A percentile compares a stretch with the other conserved stretches of the same genome.
These are phyloP conservation scores for Coelopa pilipes DNA, from an alignment of 2,888 invertebrate genomes.

Conservation along the genomic window DNA sequence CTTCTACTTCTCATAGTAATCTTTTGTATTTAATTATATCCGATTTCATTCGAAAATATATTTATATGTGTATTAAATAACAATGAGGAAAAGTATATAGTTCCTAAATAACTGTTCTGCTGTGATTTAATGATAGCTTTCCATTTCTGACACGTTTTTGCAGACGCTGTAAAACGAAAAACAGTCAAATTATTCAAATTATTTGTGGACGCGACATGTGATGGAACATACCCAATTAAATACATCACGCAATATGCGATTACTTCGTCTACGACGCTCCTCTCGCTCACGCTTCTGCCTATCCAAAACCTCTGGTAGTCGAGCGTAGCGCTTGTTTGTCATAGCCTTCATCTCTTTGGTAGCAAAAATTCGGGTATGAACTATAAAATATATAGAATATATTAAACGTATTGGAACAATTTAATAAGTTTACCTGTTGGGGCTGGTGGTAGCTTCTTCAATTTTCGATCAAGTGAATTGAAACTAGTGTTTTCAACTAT, in stretches of 20 bases:
- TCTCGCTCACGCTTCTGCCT: conserved; percentile 73
- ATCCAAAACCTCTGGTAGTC: conserved; percentile 77
- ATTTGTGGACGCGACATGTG: neutral
- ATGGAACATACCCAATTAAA: conserved; percentile 75
- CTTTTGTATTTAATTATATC: neutral
- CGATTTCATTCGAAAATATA: too few species aligned
- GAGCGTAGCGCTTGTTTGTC: conserved; percentile 74
- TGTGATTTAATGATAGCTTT: conserved; percentile 62
- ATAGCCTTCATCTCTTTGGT: conserved; percentile 72
- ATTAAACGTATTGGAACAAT: neutral
- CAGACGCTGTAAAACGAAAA: conserved; percentile 55
- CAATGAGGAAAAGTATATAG: too few species aligned
- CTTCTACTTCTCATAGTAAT: neutral
- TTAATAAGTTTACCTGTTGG: conserved; percentile 59
- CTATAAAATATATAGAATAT: conserved; percentile 49
- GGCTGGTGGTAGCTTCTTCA: conserved; percentile 62
- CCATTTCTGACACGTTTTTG: conserved; percentile 63
- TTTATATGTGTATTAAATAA: neutral
- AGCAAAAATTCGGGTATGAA: conserved; percentile 68
- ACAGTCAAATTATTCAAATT: conserved; percentile 21
- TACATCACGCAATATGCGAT: conserved; percentile 79
- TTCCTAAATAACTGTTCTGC: conserved; percentile 59
- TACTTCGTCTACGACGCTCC: conserved; percentile 74
- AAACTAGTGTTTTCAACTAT: conserved; percentile 56
- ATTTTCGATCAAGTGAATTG: conserved; percentile 56